phyloP scores from a whole-genome alignment of 2,113 vertebrate species.

The Meleagris gallopavo region DNA sequence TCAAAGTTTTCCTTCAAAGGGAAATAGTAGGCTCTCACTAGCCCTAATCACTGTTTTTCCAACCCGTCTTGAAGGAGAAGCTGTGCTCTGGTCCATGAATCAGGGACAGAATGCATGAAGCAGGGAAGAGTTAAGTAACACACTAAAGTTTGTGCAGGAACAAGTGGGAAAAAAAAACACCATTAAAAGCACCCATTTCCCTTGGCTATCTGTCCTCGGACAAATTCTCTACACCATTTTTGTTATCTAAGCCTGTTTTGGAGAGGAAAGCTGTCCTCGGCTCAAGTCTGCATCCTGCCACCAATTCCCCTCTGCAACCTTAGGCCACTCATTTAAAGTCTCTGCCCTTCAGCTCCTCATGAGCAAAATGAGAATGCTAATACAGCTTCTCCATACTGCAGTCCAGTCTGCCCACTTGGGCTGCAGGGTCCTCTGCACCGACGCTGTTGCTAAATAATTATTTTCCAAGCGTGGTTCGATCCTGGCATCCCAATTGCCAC shows the following conservation, averaged over 20 bases:
- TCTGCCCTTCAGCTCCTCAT: slow-evolving; percentile 39
- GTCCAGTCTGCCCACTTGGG: background rate
- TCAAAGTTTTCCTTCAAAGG: background rate
- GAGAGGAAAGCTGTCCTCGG: slow-evolving; percentile 3
- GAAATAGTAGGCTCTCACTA: background rate
- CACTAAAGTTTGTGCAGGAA: background rate
- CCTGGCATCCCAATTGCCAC: background rate
- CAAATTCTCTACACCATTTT: background rate
- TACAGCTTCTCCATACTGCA: background rate
- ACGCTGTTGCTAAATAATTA: slow-evolving; percentile 14
- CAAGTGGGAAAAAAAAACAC: background rate
- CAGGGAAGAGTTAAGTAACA: background rate
- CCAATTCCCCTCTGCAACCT: slow-evolving; percentile 41
- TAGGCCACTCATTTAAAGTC: slow-evolving; percentile 49
- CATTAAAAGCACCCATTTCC: background rate
- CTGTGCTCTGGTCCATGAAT: background rate
- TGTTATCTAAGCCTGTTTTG: slow-evolving; percentile 2
- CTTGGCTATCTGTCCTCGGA: background rate
- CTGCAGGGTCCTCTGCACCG: background rate
- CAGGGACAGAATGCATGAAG: fast-evolving
- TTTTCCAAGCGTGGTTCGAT: background rate
- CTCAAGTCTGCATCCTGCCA: slow-evolving; percentile 31
- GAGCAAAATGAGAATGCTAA: slow-evolving; percentile 37
- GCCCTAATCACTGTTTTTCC: background rate
- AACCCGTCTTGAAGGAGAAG: background rate